Percentiles rank a stretch among this genome's conserved stretches.
phyloP scores from a whole-genome alignment of 2,888 invertebrate species.

The Terebella lapidaria region DNA sequence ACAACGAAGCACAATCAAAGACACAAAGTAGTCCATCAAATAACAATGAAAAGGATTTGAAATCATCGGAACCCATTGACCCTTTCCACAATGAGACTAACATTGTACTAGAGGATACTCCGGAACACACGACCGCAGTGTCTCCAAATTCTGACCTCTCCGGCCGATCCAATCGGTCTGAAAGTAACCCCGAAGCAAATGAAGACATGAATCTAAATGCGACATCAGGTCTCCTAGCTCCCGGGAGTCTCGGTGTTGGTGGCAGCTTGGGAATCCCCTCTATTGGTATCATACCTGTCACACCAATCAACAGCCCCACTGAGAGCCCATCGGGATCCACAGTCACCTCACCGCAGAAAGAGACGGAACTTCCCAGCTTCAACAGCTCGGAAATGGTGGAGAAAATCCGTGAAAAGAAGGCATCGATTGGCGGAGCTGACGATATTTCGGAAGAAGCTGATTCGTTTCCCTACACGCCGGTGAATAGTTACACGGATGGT shows the following conservation, averaged over 20 bases:
- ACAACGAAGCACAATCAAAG: too few species aligned
- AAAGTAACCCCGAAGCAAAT: not conserved
- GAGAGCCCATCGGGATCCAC: not conserved
- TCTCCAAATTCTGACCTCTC: not conserved
- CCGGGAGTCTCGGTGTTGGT: not conserved
- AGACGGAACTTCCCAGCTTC: slow-evolving; percentile 49
- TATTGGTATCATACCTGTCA: not conserved
- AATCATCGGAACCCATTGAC: too few species aligned
- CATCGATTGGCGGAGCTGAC: slow-evolving; percentile 29
- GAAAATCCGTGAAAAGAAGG: slow-evolving; percentile 51
- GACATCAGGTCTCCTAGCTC: too few species aligned
- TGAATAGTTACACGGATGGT: not conserved
- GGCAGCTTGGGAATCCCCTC: too few species aligned
- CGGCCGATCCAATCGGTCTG: not conserved
- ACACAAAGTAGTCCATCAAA: too few species aligned
- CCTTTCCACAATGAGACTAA: not conserved
- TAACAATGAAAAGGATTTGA: too few species aligned
- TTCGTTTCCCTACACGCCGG: not conserved
- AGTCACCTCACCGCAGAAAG: slow-evolving; percentile 15
- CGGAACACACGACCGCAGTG: not conserved
- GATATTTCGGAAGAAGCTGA: not conserved
- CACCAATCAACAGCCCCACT: not conserved
- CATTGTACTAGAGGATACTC: not conserved
- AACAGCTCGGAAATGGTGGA: slow-evolving; percentile 55
- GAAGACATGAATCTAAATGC: too few species aligned